Base-by-base conservation (phyloP, 2,113 vertebrate species). In the Athene cunicularia region DNA sequence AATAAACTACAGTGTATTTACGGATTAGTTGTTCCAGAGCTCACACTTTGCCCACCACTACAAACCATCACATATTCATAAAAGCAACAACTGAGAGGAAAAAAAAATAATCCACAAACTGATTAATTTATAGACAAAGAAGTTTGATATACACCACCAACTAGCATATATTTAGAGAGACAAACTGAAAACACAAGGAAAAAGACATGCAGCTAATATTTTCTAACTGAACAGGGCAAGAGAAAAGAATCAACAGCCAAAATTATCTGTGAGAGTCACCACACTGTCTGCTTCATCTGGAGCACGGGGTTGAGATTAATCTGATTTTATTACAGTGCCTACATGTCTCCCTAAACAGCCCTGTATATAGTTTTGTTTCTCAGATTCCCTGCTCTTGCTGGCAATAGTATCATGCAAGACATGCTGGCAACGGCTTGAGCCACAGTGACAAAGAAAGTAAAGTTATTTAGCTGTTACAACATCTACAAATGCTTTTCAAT, bases 151-250 rank as follows among this genome's bases (percentile, higher is more conserved):
- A 59, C 12, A 19, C 3, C 45, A 64, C 21, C 15, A 62, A 16
- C 10, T 8, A 55, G 58, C 6, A 23, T 2, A 14, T 33, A 49
- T 62, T 71, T 56, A 33, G 33, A 86, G 17, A 66, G 18, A 58
- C 33, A 68, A 58, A 62, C 20, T 62, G 55, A 6, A 93, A 80
- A 43, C 62, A 22, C 26, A 30, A 80, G 15, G 20, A 22, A 45
- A 45, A 59, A 83, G 37, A 24, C 15, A 33, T 0, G 10, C 0
- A 41, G 49, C 33, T 26, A 49, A 0, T 11, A 49, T 43, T 73
- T 68, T 90, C 67, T 63, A 56, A 27, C 22, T 5, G 33, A 60
- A 56, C 0, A 4, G 10, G 41, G 13, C 6, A 2, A 26, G 23
- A 28, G 21, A 43, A 33, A 21, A 33, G 55, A 68, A 59, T 20